phyloP scores from a whole-genome alignment of 2,888 invertebrate species.

The Arrhopalites spinosus region DNA sequence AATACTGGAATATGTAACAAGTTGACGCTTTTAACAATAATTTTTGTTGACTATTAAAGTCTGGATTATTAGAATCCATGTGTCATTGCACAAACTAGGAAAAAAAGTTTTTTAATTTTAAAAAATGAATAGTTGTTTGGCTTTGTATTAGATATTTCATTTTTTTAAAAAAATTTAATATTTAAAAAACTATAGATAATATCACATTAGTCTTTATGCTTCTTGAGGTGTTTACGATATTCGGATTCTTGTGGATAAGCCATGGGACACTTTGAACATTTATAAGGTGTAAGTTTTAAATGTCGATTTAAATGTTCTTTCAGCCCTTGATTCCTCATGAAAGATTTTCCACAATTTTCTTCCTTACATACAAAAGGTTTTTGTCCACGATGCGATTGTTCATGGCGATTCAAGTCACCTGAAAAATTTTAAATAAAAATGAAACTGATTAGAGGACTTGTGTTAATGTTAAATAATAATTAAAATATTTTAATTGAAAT shows the following conservation, averaged over 20 bases:
- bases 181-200: too few relatives aligned
- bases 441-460: background rate
- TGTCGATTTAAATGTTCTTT: slow-evolving; percentile 38
- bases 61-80: too few relatives aligned
- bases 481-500: background rate
- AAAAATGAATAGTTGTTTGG: too few relatives aligned
- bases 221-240: slow-evolving; percentile 26
- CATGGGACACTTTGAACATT: slow-evolving; percentile 26
- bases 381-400: slow-evolving; percentile 34
- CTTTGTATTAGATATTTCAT: too few relatives aligned
- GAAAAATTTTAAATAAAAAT: background rate
- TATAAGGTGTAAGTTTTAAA: slow-evolving; percentile 23
- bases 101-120: too few relatives aligned
- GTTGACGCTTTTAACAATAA: too few relatives aligned
- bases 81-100: too few relatives aligned
- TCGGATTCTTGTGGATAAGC: slow-evolving; percentile 16
- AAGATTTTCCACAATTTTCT: slow-evolving; percentile 35
- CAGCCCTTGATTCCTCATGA: slow-evolving; percentile 32
- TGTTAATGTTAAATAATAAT: background rate
- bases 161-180: too few relatives aligned
- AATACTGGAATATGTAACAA: too few relatives aligned
- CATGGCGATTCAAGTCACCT: slow-evolving; percentile 41
- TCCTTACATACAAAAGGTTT: slow-evolving; percentile 37
- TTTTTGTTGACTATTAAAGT: too few relatives aligned
- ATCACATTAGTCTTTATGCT: slow-evolving; percentile 21